Evolutionary conservation across 1,140 invertebrate genomes (phyloP), one percentile per base, ranked within the genome.

Genomic region (Zaprionus ornatus): DNA sequence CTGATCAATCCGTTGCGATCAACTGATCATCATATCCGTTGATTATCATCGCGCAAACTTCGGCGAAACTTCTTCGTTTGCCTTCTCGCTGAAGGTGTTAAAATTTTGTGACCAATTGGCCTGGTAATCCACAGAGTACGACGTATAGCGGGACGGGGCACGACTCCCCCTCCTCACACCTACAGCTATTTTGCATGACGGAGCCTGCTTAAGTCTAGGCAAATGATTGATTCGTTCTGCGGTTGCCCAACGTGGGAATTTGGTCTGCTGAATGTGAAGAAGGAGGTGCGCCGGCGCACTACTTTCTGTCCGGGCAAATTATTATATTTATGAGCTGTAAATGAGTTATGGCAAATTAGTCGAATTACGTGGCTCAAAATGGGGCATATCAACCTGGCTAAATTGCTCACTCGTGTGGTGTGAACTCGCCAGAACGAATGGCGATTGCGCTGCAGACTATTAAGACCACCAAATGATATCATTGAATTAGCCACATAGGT

Each of bases 51-150:
- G 21, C 59, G 17, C 67, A 84, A 42, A 74, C 73, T 80, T 84
- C n/a, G 67, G 54, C 45, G 42, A 42, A 35, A 56, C 37, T 15
- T 56, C 15, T 40, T 6, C 9, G 56, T 12, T 10, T 71, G 23
- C 21, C 61, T 57, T 67, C 45, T 15, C 32, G 68, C 62, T 60
- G 48, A 74, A 88, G 85, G 85, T 88, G 85, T 90, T 88, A 88
- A 88, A 79, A 88, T 85, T 88, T 88, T 88, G 84, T 88, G 84
- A 90, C 84, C 85, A 88, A 88, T 88, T 90, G 84, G 55, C 59
- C 71, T 57, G 62, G 27, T 40, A 60, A 29, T 29, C 27, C 29
- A 32, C n/a, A n/a, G n/a, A n/a, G n/a, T n/a, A n/a, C n/a, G n/a
- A n/a, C n/a, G n/a, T n/a, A n/a, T 32, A 32, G 29, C 29, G 29